These are phyloP conservation scores for Heteromyza rotundicornis DNA, from an alignment of 2,888 invertebrate genomes.

Conservation along the genomic window DNA sequence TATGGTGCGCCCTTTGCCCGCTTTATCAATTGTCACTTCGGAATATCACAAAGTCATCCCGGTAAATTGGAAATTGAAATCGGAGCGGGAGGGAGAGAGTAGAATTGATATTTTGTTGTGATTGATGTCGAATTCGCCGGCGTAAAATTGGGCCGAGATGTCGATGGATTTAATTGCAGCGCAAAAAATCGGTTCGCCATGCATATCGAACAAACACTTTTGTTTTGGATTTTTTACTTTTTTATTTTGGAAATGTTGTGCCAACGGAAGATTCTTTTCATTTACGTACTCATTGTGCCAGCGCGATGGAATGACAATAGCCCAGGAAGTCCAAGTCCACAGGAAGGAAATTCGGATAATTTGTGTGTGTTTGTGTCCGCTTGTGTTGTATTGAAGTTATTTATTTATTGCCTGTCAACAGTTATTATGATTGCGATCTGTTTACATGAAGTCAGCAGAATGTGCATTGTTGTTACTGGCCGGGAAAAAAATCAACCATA, in stretches of 20 bases:
- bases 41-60: constrained; percentile 1
- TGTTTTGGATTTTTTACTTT: constrained; percentile 48
- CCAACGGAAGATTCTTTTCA: constrained; percentile 15
- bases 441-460: constrained; percentile 35
- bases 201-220: constrained; percentile 33
- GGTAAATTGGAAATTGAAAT: not conserved
- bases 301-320: constrained; percentile 30
- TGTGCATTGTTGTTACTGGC: not conserved
- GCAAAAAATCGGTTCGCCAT: not conserved
- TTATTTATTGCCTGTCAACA: constrained; percentile 54
- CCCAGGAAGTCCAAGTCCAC: constrained; percentile 50
- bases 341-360: constrained; percentile 48
- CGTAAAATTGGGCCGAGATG: not conserved
- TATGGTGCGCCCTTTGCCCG: not conserved
- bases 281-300: not conserved
- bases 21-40: constrained; percentile 2
- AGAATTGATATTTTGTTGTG: constrained; percentile 5
- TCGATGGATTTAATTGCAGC: not conserved
- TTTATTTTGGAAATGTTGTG: constrained; percentile 41
- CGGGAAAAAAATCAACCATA: too few relatives aligned
- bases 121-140: not conserved
- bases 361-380: constrained; percentile 32
- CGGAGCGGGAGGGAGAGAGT: not conserved
- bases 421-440: constrained; percentile 45
- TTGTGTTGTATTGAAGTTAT: constrained; percentile 47